phyloP scores from a whole-genome alignment of 1,140 invertebrate genomes.

The Physella acuta region DNA sequence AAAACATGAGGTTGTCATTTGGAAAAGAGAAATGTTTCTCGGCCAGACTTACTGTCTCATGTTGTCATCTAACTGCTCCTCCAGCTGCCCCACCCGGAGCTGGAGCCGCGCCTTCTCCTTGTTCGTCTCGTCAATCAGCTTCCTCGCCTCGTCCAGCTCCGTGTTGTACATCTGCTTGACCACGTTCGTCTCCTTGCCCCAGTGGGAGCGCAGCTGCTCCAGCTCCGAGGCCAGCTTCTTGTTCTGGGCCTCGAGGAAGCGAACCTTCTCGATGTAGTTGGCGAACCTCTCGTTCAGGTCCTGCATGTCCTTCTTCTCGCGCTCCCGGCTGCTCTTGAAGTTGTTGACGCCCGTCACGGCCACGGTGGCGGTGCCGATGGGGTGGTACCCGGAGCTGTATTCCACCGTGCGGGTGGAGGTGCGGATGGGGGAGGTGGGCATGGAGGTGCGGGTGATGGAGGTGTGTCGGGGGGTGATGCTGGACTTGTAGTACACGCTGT shows the following conservation, averaged over 20 bases:
- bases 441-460: conserved; percentile 10
- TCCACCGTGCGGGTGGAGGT: conserved; percentile 31
- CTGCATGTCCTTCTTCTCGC: conserved; percentile 62
- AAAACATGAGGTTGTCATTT: too few relatives aligned
- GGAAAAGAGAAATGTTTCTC: too few relatives aligned
- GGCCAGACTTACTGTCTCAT: conserved; percentile 31
- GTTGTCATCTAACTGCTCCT: conserved; percentile 52
- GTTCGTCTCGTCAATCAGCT: conserved; percentile 56
- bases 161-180: conserved; percentile 64
- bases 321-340: conserved; percentile 57
- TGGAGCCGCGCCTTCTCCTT: conserved; percentile 52
- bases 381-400: conserved; percentile 25
- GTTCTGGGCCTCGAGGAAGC: conserved; percentile 64
- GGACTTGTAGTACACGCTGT: conserved; percentile 40
- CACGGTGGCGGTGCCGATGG: conserved; percentile 26
- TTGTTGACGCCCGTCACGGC: conserved; percentile 47
- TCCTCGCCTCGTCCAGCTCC: conserved; percentile 56
- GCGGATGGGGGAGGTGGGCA: conserved; percentile 24
- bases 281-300: conserved; percentile 63
- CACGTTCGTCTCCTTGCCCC: conserved; percentile 61
- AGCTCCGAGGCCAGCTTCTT: conserved; percentile 61
- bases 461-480: conserved; percentile 30
- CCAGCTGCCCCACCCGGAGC: conserved; percentile 47
- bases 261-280: conserved; percentile 63
- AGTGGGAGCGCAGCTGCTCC: conserved; percentile 58